These are phyloP conservation scores for Eupithecia inturbata DNA, from an alignment of 2,888 invertebrate genomes.

Conservation along the genomic window DNA sequence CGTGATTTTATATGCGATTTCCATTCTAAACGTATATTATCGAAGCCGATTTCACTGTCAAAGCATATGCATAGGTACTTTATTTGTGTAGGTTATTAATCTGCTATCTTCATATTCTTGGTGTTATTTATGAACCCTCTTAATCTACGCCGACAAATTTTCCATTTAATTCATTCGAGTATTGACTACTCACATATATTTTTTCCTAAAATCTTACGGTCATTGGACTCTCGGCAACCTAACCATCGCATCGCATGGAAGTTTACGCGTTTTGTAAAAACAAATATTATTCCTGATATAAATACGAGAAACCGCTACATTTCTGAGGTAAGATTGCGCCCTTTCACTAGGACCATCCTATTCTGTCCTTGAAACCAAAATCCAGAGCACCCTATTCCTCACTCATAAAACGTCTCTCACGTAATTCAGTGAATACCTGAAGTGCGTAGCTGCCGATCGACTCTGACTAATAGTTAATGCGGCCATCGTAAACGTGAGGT, in stretches of 20 bases:
- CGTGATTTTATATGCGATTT: background rate
- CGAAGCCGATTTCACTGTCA: background rate
- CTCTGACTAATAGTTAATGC: conserved; percentile 34
- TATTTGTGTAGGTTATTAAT: background rate
- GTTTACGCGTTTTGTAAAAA: too few species aligned
- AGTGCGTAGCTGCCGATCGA: conserved; percentile 23
- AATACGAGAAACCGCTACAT: background rate
- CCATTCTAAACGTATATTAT: background rate
- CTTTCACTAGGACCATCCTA: background rate
- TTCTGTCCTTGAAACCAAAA: background rate
- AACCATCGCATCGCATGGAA: too few species aligned
- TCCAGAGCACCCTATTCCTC: background rate
- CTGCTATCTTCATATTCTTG: background rate
- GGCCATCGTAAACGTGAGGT: conserved; percentile 40
- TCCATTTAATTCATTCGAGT: background rate
- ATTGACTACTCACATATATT: background rate
- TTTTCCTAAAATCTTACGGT: background rate
- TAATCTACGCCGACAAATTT: background rate
- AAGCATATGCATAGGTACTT: background rate
- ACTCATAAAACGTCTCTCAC: conserved; percentile 12
- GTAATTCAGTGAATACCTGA: conserved; percentile 27
- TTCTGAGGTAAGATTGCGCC: background rate
- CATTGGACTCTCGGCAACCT: background rate
- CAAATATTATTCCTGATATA: background rate
- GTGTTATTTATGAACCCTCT: background rate